Base-by-base conservation (phyloP, 2,113 vertebrate species). In the Hylia prasina region DNA sequence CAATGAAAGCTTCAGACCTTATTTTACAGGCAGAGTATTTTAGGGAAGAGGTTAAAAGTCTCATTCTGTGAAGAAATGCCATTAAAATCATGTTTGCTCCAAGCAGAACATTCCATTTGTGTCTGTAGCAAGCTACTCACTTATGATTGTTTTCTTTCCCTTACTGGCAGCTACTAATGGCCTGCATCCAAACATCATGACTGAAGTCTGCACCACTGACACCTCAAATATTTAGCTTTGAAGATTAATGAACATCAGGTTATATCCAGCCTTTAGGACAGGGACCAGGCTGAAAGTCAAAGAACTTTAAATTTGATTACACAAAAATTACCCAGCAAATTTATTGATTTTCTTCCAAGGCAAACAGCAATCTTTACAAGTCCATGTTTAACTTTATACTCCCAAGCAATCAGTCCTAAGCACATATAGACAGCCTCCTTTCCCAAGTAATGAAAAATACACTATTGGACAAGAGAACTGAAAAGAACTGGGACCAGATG, bases 271-370 rank as follows among this genome's bases (percentile, higher is more conserved):
- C 90, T 93, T 84, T 78, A 95, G 95, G 93, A 97, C 56, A 91
- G 90, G 33, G 84, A 93, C 87, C 69, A 82, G 81, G 65, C 83
- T 91, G 87, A 83, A 96, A 96, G 92, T 70, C 83, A 89, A 93
- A 87, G 89, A 96, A 95, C 91, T 94, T 97, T 54, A 93, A 75
- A 95, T 95, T 94, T 95, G 89, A 97, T 96, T 94, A 95, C 78
- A 93, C 73, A 82, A 91, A 94, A 94, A 89, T 65, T 84, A 89
- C 70, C 61, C 61, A 78, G 83, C 13, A 91, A 91, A 93, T 73
- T 20, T 87, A 93, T 95, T 86, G 92, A 93, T 94, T 95, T 83
- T 51, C 84, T 96, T 93, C 83, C 61, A 91, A 94, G 87, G 87
- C 84, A 95, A 95, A 93, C 40, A 96, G 69, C 81, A 87, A 90